A percentile compares a stretch with the other conserved stretches of the same genome.
Evolutionary conservation across 2,888 invertebrate genomes (phyloP).

Genomic region (Andricus quercusramuli): DNA sequence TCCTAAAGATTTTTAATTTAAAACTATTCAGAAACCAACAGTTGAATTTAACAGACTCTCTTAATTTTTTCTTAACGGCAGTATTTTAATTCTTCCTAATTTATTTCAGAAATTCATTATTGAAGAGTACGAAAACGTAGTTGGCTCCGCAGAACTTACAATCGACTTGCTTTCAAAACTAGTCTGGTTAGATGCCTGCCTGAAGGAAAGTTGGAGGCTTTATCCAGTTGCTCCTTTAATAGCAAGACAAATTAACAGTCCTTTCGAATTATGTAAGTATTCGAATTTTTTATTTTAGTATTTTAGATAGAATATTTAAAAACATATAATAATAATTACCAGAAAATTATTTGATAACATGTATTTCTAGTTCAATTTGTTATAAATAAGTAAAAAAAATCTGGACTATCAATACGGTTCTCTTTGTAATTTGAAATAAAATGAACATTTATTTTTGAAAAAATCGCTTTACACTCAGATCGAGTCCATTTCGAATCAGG

Average conservation of each 20-base stretch:
- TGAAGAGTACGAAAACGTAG: slow-evolving; percentile 62
- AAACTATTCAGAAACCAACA: too few species aligned
- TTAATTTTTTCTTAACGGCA: not conserved
- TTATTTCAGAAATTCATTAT: slow-evolving; percentile 66
- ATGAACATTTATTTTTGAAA: too few species aligned
- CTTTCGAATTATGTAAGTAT: slow-evolving; percentile 71
- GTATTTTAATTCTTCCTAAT: not conserved
- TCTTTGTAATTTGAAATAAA: too few species aligned
- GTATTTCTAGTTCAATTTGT: too few species aligned
- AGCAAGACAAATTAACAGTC: slow-evolving; percentile 71
- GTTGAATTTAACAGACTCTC: not conserved
- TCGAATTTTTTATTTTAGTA: not conserved
- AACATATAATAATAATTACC: too few species aligned
- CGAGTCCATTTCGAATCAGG: too few species aligned
- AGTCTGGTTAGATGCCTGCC: slow-evolving; percentile 72
- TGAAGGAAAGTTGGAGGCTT: slow-evolving; percentile 73
- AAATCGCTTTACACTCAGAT: not conserved
- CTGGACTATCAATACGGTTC: too few species aligned
- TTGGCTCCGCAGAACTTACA: slow-evolving; percentile 63
- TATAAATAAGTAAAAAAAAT: too few species aligned
- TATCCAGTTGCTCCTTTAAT: slow-evolving; percentile 73
- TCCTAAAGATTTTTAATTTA: too few species aligned
- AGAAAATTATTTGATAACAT: too few species aligned
- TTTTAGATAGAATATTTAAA: too few species aligned
- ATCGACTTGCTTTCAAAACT: slow-evolving; percentile 68